Evolutionary conservation across 2,797 vertebrate species (phyloP), one percentile per base, ranked within the genome.

Genomic region (Telmatherina bonti): DNA sequence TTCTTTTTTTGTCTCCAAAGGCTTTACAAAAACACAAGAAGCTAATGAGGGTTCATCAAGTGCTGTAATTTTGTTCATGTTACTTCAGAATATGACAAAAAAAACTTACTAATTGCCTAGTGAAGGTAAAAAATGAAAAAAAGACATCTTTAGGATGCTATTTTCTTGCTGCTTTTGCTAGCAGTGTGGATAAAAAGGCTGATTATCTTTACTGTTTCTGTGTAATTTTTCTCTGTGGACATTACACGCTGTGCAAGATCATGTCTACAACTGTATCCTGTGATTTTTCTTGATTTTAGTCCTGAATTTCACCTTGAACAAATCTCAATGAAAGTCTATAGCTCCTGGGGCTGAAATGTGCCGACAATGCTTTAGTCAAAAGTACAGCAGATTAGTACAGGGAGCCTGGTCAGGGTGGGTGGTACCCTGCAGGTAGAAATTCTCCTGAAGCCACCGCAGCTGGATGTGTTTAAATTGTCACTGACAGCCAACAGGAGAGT

Each of bases 331-430:
- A 58, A 76, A 61, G 70, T 83, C 75, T 83, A 53, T 30, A 65
- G 58, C 72, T 76, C 79, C 86, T 49, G 67, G 64, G 76, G 70
- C 84, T 85, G 87, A 88, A 89, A 85, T 88, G 71, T 76, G 70
- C 78, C 79, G 80, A 56, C 52, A 1, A 70, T 55, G 75, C 79
- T 77, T 71, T 58, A 62, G 69, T 60, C 70, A 70, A 89, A 93
- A 92, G 81, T 92, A 84, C 89, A 88, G 63, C 91, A 89, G 71
- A 86, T 87, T 87, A 86, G 84, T 56, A n/a, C 67, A 8, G 89
- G 88, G 85, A 90, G 84, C 65, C 69, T 81, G 87, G 85, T 84
- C 81, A 83, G 73, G 76, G 72, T 82, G 81, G 61, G 62, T 80
- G 87, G 24, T 84, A 72, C 81, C 87, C 89, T 15, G 68, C 89